Percentiles rank a stretch among this genome's conserved stretches.
These are phyloP conservation scores for Cepaea nemoralis DNA, from an alignment of 1,140 invertebrate genomes.

Conservation along the genomic window DNA sequence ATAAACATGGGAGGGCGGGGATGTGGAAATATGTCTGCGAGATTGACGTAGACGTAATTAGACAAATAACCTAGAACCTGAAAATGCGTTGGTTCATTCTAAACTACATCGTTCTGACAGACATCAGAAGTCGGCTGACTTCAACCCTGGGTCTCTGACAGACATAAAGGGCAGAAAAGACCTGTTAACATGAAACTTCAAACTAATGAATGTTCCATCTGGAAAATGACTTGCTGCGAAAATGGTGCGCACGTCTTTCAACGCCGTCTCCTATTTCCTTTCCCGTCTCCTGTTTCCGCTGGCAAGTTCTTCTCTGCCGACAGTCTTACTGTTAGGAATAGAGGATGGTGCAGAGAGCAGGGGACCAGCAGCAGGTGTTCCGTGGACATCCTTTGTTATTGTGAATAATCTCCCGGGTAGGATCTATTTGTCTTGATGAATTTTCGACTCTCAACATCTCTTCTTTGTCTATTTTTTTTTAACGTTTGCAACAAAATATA, in stretches of 20 bases:
- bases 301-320: background rate
- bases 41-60: too few species aligned
- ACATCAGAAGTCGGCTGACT: background rate
- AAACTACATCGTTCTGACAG: conserved; percentile 2
- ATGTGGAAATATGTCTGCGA: too few species aligned
- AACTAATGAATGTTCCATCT: background rate
- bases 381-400: background rate
- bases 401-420: too few species aligned
- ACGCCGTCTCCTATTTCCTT: background rate
- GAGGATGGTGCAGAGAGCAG: background rate
- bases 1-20: too few species aligned
- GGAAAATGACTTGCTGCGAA: background rate
- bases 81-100: too few species aligned
- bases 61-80: too few species aligned
- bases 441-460: too few species aligned
- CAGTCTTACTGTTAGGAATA: background rate
- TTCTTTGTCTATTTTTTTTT: too few species aligned
- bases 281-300: background rate
- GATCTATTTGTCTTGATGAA: too few species aligned
- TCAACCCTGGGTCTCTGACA: background rate
- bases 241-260: background rate
- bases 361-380: conserved; percentile 7
- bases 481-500: too few species aligned
- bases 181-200: background rate
- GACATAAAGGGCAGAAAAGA: background rate